phyloP scores from a whole-genome alignment of 2,888 invertebrate genomes.

The Sepiola atlantica region DNA sequence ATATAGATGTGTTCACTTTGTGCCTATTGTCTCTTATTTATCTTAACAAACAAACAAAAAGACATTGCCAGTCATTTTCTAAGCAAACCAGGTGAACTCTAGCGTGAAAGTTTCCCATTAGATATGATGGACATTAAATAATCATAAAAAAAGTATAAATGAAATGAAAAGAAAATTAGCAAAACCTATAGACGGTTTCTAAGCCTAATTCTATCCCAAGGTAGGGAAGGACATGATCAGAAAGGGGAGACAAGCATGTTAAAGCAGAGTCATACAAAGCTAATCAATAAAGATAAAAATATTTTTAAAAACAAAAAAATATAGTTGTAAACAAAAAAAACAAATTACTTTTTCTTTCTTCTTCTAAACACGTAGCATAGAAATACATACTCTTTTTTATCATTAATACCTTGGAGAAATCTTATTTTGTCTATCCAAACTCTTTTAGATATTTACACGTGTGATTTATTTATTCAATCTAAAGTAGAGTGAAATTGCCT shows the following conservation, averaged over 20 bases:
- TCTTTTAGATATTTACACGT: neutral
- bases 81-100: constrained; percentile 32
- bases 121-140: constrained; percentile 32
- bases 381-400: neutral
- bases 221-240: neutral
- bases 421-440: neutral
- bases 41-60: constrained; percentile 14
- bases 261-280: neutral
- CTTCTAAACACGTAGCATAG: neutral
- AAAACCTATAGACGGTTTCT: neutral
- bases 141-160: neutral
- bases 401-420: neutral
- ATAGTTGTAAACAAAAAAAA: neutral
- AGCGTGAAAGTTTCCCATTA: constrained; percentile 11
- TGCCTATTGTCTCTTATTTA: constrained; percentile 14
- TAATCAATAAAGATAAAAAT: neutral
- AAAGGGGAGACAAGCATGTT: neutral
- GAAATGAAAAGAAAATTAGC: neutral
- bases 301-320: too few relatives aligned
- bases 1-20: constrained; percentile 22
- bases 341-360: neutral
- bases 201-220: constrained; percentile 15
- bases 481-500: constrained; percentile 3
- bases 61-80: constrained; percentile 32
- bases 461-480: neutral